Evolutionary conservation across 1,140 invertebrate genomes (phyloP).

Genomic region (Lepidurus apus): DNA sequence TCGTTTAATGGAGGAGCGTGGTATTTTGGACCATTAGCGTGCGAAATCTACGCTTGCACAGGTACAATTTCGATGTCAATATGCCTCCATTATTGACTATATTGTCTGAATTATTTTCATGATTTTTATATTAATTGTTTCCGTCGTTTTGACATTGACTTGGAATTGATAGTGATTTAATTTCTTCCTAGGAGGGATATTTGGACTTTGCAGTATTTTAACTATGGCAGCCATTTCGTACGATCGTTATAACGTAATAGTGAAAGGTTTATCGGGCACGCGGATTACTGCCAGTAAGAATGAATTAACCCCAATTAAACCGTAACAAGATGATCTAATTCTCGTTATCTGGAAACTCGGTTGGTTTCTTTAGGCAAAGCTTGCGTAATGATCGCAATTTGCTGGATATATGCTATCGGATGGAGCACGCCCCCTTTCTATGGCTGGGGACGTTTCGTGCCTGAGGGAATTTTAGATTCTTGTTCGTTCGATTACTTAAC

Average conservation of each 20-base stretch:
- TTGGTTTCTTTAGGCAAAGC: constrained; percentile 18
- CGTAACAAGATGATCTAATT: neutral
- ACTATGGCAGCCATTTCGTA: constrained; percentile 33
- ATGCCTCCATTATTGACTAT: neutral
- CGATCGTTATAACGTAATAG: constrained; percentile 34
- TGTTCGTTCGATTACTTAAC: constrained; percentile 77
- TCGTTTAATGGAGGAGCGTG: constrained; percentile 37
- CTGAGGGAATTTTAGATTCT: constrained; percentile 79
- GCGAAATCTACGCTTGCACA: constrained; percentile 34
- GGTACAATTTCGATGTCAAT: constrained; percentile 25
- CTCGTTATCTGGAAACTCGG: neutral
- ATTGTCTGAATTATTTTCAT: neutral
- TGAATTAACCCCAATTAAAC: neutral
- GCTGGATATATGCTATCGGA: constrained; percentile 32
- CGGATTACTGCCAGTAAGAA: constrained; percentile 27
- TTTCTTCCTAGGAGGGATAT: constrained; percentile 3
- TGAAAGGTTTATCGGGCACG: constrained; percentile 27
- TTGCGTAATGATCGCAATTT: constrained; percentile 20
- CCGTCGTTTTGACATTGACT: neutral
- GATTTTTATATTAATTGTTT: neutral
- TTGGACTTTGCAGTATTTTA: constrained; percentile 31
- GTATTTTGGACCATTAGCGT: constrained; percentile 36
- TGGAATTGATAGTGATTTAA: neutral
- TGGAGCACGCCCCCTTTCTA: constrained; percentile 34
- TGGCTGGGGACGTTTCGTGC: constrained; percentile 57